Evolutionary conservation across 2,888 invertebrate species (phyloP).

Genomic region (Onchidella celtica): DNA sequence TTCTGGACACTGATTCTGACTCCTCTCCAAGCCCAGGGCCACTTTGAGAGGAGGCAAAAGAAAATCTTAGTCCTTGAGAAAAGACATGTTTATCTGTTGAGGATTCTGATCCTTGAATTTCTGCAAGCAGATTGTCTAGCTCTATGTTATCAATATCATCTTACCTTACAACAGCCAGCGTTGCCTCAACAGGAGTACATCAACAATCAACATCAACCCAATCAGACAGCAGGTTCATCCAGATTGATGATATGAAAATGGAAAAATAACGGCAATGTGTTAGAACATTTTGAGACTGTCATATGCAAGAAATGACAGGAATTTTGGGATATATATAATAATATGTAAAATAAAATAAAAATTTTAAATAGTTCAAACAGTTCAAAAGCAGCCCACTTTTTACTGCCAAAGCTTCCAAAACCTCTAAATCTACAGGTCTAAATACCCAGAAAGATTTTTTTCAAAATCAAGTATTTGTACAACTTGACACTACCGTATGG

Average conservation of each 20-base stretch:
- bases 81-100: background rate
- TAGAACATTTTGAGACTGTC: background rate
- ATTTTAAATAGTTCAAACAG: too few relatives aligned
- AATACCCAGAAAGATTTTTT: too few relatives aligned
- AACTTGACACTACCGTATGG: too few relatives aligned
- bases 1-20: too few relatives aligned
- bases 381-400: too few relatives aligned
- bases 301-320: background rate
- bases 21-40: too few relatives aligned
- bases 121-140: slow-evolving; percentile 26
- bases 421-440: background rate
- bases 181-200: background rate
- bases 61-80: background rate
- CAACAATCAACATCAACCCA: background rate
- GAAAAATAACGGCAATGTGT: slow-evolving; percentile 1
- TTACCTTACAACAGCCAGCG: slow-evolving; percentile 45
- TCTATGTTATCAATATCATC: slow-evolving; percentile 34
- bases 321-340: background rate
- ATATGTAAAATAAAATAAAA: too few relatives aligned
- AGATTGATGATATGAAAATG: background rate
- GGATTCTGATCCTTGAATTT: background rate
- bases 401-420: background rate
- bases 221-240: background rate
- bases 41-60: background rate
- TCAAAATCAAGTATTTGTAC: too few relatives aligned